These are phyloP conservation scores for Geothlypis trichas DNA, from an alignment of 2,113 vertebrate species.

Conservation along the genomic window DNA sequence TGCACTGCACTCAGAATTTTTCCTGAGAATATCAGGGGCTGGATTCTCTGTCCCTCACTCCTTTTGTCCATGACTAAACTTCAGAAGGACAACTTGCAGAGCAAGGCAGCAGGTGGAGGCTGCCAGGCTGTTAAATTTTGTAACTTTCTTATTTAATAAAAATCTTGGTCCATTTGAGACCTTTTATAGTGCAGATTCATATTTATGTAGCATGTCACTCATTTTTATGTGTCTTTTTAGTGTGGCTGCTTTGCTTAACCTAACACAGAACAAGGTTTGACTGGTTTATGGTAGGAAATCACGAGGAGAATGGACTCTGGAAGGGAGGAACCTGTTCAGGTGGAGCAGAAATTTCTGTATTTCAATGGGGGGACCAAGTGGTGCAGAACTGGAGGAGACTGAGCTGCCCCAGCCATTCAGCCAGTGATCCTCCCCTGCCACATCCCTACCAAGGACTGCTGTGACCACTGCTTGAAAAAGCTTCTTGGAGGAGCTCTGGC, in stretches of 20 bases:
- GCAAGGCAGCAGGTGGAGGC: background rate
- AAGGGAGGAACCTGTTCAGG: background rate
- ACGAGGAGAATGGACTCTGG: background rate
- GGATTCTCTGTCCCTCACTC: background rate
- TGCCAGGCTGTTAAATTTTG: background rate
- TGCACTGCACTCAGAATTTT: background rate
- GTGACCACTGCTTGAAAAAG: background rate
- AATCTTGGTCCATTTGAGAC: background rate
- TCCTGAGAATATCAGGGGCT: background rate
- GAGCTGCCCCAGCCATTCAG: background rate
- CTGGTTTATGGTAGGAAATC: slow-evolving; percentile 29
- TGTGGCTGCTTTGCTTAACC: background rate
- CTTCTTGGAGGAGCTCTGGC: background rate
- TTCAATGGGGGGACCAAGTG: background rate
- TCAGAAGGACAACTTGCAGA: background rate
- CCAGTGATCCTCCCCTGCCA: fast-evolving
- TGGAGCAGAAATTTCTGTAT: background rate
- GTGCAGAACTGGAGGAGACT: background rate
- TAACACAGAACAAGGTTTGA: background rate
- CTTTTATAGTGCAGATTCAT: background rate
- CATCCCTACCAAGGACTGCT: background rate
- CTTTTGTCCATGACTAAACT: background rate
- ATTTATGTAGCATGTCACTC: background rate
- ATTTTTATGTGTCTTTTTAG: background rate
- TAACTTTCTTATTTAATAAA: background rate